phyloP scores from a whole-genome alignment of 2,113 vertebrate species.

The Cephalopholis sonnerati region DNA sequence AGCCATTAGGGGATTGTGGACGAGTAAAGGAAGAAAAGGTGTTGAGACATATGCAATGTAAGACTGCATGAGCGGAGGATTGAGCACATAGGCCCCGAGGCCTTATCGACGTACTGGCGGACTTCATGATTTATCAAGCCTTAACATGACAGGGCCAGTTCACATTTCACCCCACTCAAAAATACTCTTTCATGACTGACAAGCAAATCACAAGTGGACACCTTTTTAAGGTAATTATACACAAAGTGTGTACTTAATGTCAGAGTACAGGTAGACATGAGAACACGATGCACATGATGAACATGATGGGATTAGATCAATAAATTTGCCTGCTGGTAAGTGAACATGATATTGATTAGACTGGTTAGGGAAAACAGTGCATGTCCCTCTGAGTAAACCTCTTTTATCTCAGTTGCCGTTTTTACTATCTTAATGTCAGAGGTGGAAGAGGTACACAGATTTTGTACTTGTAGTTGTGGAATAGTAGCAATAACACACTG shows the following conservation, averaged over 20 bases:
- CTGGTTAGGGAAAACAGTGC: not conserved
- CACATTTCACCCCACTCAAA: not conserved
- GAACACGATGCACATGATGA: too few relatives aligned
- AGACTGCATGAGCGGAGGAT: constrained; percentile 23
- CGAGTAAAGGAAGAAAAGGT: constrained; percentile 63
- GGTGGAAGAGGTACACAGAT: too few relatives aligned
- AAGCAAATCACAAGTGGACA: not conserved
- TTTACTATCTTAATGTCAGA: too few relatives aligned
- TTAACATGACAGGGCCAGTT: constrained; percentile 26
- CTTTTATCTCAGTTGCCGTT: not conserved
- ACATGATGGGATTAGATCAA: not conserved
- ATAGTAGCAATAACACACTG: too few relatives aligned
- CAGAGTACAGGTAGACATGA: not conserved
- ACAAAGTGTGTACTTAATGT: not conserved
- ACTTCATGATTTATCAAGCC: constrained; percentile 49
- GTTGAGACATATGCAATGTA: constrained; percentile 61
- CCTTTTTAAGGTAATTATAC: not conserved
- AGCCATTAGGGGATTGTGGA: constrained; percentile 75
- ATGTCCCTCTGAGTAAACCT: not conserved
- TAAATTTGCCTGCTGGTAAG: not conserved
- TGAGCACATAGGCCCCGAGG: constrained; percentile 1
- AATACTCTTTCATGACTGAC: not conserved
- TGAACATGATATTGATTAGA: too few relatives aligned
- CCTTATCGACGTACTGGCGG: constrained; percentile 6
- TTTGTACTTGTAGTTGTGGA: not conserved